Evolutionary conservation across 2,888 invertebrate species (phyloP), one percentile per base, ranked within the genome.

Genomic region (Cylloceria caligata): DNA sequence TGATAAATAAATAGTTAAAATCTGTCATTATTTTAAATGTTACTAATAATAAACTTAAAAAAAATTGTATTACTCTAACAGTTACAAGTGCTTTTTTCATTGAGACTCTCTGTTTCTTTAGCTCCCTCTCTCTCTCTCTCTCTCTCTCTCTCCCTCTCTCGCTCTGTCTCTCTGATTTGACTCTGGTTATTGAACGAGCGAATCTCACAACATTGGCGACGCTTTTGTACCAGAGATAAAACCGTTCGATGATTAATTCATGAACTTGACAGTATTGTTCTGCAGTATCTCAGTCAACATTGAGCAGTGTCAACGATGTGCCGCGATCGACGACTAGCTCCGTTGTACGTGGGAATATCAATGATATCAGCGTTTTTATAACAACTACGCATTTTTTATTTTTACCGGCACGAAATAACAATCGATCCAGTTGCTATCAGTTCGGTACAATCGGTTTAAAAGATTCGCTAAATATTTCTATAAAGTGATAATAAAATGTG

Each of bases 181-280:
- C 55, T 5, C 13, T n/a, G 13, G 27, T 27, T 27, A 55, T 55
- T 55, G n/a, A 27, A n/a, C 55, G 67, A 13, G 36, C 13, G 19
- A 52, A 9, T 55, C 30, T 52, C 19, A 68, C 34, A 68, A 39
- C 52, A 68, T 36, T 39, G 68, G 52, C 36, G 36, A 55, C 52
- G 30, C 30, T 39, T 68, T 52, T n/a, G 30, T n/a, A 30, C 30
- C 13, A 9, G 13, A 42, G 52, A 55, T 52, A 27, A 52, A 36
- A n/a, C 24, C 52, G n/a, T 16, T 42, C 55, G 55, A 42, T 69
- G 69, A 69, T 69, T 69, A 55, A 69, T 69, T 69, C 69, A 69
- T 69, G 52, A 52, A 52, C n/a, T 42, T 34, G 24, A n/a, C n/a
- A n/a, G 39, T 57, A 57, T 57, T 69, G 21, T 69, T 19, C 30